These are phyloP conservation scores for Drosophila eugracilis DNA, from an alignment of 1,140 invertebrate species.

Conservation along the genomic window DNA sequence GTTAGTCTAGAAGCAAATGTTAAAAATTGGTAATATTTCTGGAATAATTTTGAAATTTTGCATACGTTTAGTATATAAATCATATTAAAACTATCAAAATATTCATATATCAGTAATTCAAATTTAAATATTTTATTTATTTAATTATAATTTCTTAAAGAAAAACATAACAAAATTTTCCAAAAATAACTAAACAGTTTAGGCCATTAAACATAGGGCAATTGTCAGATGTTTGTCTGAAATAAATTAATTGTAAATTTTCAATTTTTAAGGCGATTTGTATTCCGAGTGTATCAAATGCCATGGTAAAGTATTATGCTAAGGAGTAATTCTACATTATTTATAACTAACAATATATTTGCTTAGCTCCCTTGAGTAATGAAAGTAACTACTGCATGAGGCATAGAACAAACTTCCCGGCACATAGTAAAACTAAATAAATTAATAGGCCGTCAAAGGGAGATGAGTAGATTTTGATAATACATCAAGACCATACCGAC, in stretches of 20 bases:
- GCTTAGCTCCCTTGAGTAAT: conserved; percentile 24
- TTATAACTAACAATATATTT: conserved; percentile 15
- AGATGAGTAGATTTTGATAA: conserved; percentile 46
- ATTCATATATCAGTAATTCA: neutral
- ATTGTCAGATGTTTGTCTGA: neutral
- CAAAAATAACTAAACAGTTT: neutral
- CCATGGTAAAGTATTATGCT: conserved; percentile 35
- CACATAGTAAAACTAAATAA: conserved; percentile 23
- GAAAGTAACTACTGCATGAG: conserved; percentile 11
- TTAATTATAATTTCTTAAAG: neutral
- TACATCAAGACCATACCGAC: conserved; percentile 43
- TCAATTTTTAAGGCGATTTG: neutral
- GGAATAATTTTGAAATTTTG: neutral
- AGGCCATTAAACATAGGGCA: neutral
- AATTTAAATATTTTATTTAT: neutral
- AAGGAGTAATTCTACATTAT: conserved; percentile 20
- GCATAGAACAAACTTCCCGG: conserved; percentile 9
- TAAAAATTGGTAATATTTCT: neutral
- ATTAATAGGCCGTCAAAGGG: conserved; percentile 19
- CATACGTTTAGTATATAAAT: neutral
- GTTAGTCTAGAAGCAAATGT: neutral
- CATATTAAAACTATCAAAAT: neutral
- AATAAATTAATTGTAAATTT: conserved; percentile 1
- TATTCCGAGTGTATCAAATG: conserved; percentile 15
- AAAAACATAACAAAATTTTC: no score